These are phyloP conservation scores for Diabrotica balteata DNA, from an alignment of 2,888 invertebrate species.

Conservation along the genomic window DNA sequence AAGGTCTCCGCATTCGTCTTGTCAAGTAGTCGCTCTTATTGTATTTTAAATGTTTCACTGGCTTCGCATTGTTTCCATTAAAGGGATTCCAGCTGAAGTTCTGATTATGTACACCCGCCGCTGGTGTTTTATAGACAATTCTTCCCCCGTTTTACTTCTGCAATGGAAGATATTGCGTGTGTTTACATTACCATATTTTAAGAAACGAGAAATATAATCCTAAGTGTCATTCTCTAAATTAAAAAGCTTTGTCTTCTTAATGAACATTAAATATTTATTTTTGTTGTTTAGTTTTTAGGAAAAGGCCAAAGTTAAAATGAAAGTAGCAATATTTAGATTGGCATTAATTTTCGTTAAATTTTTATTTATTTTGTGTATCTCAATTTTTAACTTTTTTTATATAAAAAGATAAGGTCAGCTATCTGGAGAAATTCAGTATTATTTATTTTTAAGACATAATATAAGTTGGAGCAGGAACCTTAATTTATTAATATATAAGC, in stretches of 20 bases:
- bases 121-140: constrained; percentile 8
- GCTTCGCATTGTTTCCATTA: no score
- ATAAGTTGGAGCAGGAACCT: no score
- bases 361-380: no score
- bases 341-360: not conserved
- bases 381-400: no score
- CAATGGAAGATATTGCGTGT: constrained; percentile 18
- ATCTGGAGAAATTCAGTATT: no score
- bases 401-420: no score
- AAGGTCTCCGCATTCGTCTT: no score
- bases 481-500: no score
- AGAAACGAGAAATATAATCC: constrained; percentile 12
- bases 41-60: no score
- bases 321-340: constrained; percentile 6
- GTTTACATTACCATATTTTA: constrained; percentile 21
- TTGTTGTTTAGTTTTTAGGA: not conserved
- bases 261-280: constrained; percentile 20
- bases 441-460: no score
- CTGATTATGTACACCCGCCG: not conserved
- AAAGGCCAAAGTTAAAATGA: constrained; percentile 4
- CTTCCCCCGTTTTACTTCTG: constrained; percentile 9
- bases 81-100: no score
- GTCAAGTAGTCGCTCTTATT: no score
- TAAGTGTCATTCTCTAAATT: constrained; percentile 18
- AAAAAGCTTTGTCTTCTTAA: constrained; percentile 16